Conservation (phyloP, 1,140 invertebrate species). For the Drosophila elegans region DNA sequence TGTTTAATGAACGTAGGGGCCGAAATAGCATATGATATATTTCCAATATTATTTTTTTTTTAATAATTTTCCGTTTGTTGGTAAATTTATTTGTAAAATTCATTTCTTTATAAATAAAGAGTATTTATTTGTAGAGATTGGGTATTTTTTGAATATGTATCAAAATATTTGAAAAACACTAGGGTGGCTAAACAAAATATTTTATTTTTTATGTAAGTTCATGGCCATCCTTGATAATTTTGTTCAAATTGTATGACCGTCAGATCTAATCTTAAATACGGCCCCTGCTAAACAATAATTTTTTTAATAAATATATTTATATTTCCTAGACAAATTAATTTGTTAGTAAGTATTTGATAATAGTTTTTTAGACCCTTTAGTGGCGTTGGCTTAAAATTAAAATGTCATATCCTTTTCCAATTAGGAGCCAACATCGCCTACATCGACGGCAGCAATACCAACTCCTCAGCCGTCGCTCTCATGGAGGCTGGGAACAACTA, state of each 20-base stretch:
- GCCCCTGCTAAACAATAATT: neutral
- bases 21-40: neutral
- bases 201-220: too few species aligned
- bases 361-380: neutral
- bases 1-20: conserved; percentile 9
- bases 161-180: too few species aligned
- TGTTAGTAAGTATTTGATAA: conserved; percentile 44
- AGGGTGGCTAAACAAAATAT: too few species aligned
- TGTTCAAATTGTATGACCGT: too few species aligned
- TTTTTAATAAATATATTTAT: conserved; percentile 11
- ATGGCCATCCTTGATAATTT: too few species aligned
- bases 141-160: too few species aligned
- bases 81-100: too few species aligned
- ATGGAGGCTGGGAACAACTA: conserved; percentile 74
- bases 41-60: neutral
- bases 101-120: too few species aligned
- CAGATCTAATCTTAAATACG: too few species aligned
- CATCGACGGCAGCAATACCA: conserved; percentile 64
- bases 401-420: neutral
- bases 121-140: too few species aligned
- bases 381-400: neutral
- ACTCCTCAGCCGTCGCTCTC: conserved; percentile 50
- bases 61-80: too few species aligned
- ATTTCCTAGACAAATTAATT: conserved; percentile 37
- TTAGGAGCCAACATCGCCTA: conserved; percentile 72